Conservation (phyloP, 2,888 invertebrate species). For the Seira sanloemensis region DNA sequence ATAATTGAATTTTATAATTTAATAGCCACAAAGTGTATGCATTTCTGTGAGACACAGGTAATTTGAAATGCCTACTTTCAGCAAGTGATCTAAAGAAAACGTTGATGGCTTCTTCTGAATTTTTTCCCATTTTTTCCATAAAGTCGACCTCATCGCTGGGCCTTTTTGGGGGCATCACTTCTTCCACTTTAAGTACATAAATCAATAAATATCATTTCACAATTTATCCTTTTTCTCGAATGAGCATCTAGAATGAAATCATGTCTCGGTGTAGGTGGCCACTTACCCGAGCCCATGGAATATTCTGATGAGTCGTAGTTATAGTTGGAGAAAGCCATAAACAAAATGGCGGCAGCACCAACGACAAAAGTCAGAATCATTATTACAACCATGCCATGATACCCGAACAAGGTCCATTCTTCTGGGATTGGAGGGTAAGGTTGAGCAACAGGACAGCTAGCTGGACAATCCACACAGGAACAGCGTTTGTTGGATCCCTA, state of each 20-base stretch:
- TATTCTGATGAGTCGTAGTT: conserved; percentile 64
- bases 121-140: conserved; percentile 68
- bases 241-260: background rate
- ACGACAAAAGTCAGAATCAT: conserved; percentile 68
- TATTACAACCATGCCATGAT: conserved; percentile 84
- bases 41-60: background rate
- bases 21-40: too few relatives aligned
- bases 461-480: conserved; percentile 91
- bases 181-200: conserved; percentile 37
- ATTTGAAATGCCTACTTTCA: conserved; percentile 54
- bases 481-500: conserved; percentile 83
- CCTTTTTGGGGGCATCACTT: conserved; percentile 54
- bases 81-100: conserved; percentile 68
- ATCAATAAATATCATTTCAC: background rate
- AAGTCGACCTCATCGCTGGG: conserved; percentile 65
- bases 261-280: too few relatives aligned
- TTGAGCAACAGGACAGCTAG: conserved; percentile 86
- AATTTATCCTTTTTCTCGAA: background rate
- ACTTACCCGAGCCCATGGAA: conserved; percentile 64
- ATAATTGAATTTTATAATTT: conserved; percentile 20
- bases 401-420: conserved; percentile 83
- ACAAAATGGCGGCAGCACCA: conserved; percentile 61
- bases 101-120: conserved; percentile 68
- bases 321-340: conserved; percentile 67
- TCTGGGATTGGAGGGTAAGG: conserved; percentile 81